These are phyloP conservation scores for Microcebus ravelobensis DNA, from an alignment of 2,113 vertebrate species.

Conservation along the genomic window DNA sequence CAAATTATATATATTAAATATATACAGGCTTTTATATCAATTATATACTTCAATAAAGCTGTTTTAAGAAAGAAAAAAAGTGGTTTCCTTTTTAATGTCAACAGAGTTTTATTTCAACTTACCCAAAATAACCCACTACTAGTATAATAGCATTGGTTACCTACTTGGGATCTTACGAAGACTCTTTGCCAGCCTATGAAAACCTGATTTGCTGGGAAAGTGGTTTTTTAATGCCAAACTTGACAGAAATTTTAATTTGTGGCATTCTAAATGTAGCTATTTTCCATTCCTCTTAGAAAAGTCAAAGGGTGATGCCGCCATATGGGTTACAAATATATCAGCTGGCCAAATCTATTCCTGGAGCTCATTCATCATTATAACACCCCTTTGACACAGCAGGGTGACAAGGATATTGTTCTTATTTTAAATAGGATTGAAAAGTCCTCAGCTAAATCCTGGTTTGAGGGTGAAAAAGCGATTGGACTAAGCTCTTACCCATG, in stretches of 20 bases:
- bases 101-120: conserved; percentile 33
- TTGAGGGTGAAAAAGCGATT: conserved; percentile 34
- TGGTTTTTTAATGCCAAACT: conserved; percentile 54
- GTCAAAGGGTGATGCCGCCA: conserved; percentile 73
- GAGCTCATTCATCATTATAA: conserved; percentile 73
- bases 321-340: conserved; percentile 75
- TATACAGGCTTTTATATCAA: not conserved
- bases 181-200: conserved; percentile 28
- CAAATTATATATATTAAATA: not conserved
- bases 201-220: conserved; percentile 28
- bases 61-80: not conserved
- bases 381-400: conserved; percentile 57
- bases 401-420: conserved; percentile 73
- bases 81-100: not conserved
- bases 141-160: not conserved
- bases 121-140: not conserved
- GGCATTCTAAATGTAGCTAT: conserved; percentile 70
- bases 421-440: conserved; percentile 66
- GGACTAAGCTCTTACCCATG: not conserved
- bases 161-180: not conserved
- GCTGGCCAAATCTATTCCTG: conserved; percentile 60
- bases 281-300: conserved; percentile 73
- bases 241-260: conserved; percentile 79
- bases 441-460: conserved; percentile 25
- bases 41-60: not conserved